These are phyloP conservation scores for Chrysomela aeneicollis DNA, from an alignment of 2,888 invertebrate genomes.

Conservation along the genomic window DNA sequence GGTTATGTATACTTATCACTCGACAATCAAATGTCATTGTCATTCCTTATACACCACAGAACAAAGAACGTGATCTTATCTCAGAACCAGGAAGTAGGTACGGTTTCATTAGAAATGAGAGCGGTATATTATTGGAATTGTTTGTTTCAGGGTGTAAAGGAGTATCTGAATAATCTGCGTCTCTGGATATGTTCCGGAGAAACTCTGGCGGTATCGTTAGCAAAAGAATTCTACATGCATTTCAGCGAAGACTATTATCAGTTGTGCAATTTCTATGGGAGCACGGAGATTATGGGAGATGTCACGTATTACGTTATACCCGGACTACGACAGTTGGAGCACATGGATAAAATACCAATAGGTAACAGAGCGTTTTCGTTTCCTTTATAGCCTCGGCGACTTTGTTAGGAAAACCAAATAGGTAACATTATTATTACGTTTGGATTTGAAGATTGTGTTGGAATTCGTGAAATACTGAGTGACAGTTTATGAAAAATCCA, in stretches of 20 bases:
- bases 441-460: too few species aligned
- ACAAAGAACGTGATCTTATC: not conserved
- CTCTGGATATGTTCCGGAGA: constrained; percentile 92
- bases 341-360: constrained; percentile 79
- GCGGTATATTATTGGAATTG: too few species aligned
- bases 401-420: too few species aligned
- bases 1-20: too few species aligned
- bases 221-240: constrained; percentile 77
- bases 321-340: constrained; percentile 67
- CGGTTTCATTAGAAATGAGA: too few species aligned
- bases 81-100: not conserved
- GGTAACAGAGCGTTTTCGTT: constrained; percentile 65
- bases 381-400: not conserved
- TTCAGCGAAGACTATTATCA: constrained; percentile 72
- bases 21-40: too few species aligned
- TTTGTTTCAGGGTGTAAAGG: constrained; percentile 60
- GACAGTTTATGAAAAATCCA: too few species aligned
- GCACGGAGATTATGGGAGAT: constrained; percentile 92
- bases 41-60: not conserved
- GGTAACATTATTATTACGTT: too few species aligned
- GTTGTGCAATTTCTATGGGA: constrained; percentile 89
- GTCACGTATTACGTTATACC: constrained; percentile 80
- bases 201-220: constrained; percentile 74
- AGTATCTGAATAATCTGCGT: constrained; percentile 68
- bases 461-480: too few species aligned